Evolutionary conservation across 2,888 invertebrate species (phyloP).

Genomic region (Agrilus mali): DNA sequence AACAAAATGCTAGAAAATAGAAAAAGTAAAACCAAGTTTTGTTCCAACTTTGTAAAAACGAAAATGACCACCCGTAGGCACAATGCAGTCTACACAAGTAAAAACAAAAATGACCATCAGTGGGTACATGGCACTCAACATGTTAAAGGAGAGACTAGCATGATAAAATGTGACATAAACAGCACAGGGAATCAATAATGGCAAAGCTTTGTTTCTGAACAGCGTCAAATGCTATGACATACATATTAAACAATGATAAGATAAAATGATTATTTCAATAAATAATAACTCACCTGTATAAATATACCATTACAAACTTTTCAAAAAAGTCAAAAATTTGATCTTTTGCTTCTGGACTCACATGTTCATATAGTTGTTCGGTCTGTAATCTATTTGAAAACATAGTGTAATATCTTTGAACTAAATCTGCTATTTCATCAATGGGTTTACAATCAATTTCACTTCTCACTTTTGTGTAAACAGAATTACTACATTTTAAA

Average conservation of each 20-base stretch:
- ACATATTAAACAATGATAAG: background rate
- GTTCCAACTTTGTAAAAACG: no score
- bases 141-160: no score
- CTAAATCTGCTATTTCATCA: slow-evolving; percentile 79
- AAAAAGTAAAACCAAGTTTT: background rate
- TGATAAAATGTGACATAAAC: no score
- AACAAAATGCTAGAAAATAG: slow-evolving; percentile 56
- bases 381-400: slow-evolving; percentile 63
- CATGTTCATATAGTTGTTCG: slow-evolving; percentile 47
- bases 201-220: slow-evolving; percentile 1
- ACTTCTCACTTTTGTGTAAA: slow-evolving; percentile 49
- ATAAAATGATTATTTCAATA: background rate
- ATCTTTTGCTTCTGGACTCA: slow-evolving; percentile 62
- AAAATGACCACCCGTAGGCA: no score
- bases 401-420: slow-evolving; percentile 83
- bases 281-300: slow-evolving; percentile 56
- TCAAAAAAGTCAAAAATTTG: slow-evolving; percentile 85
- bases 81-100: no score
- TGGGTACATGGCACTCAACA: no score
- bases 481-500: slow-evolving; percentile 52
- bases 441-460: slow-evolving; percentile 46
- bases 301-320: slow-evolving; percentile 80
- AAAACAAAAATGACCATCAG: no score
- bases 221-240: background rate
- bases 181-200: no score